These are phyloP conservation scores for Siphamia tubifer DNA, from an alignment of 2,113 vertebrate genomes.

Conservation along the genomic window DNA sequence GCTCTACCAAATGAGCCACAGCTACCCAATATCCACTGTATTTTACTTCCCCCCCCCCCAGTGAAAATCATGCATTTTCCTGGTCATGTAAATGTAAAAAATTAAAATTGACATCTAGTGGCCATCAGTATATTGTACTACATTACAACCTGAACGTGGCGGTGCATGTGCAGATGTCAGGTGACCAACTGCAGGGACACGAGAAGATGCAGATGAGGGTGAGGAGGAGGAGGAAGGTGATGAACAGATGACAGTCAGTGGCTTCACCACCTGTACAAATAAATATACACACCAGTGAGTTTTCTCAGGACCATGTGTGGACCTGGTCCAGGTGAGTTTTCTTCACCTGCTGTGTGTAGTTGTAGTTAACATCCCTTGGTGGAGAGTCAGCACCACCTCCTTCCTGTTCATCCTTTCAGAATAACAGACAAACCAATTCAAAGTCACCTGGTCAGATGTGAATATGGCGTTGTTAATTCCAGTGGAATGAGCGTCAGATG, in stretches of 20 bases:
- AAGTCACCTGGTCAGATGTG: background rate
- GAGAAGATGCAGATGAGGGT: slow-evolving; percentile 77
- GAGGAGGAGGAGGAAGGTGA: slow-evolving; percentile 83
- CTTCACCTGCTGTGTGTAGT: slow-evolving; percentile 85
- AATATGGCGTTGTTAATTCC: background rate
- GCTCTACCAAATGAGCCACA: too few relatives aligned
- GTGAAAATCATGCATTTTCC: too few relatives aligned
- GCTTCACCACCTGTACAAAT: slow-evolving; percentile 87
- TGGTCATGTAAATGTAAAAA: too few relatives aligned
- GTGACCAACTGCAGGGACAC: slow-evolving; percentile 75
- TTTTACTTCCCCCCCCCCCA: too few relatives aligned
- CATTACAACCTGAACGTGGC: slow-evolving; percentile 49
- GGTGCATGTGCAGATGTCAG: slow-evolving; percentile 59
- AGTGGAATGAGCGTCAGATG: background rate
- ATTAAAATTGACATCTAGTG: too few relatives aligned
- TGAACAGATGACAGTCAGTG: slow-evolving; percentile 76
- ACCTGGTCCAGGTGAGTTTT: too few relatives aligned
- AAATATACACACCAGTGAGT: too few relatives aligned
- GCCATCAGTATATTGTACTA: too few relatives aligned
- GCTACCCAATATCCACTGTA: too few relatives aligned
- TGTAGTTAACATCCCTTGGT: slow-evolving; percentile 82
- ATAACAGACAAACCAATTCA: slow-evolving; percentile 37
- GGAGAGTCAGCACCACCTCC: slow-evolving; percentile 73
- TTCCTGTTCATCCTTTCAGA: slow-evolving; percentile 84
- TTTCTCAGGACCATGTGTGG: background rate